Percentiles rank a stretch among this genome's conserved stretches.
These are phyloP conservation scores for Danionella cerebrum DNA, from an alignment of 2,113 vertebrate genomes.

Conservation along the genomic window DNA sequence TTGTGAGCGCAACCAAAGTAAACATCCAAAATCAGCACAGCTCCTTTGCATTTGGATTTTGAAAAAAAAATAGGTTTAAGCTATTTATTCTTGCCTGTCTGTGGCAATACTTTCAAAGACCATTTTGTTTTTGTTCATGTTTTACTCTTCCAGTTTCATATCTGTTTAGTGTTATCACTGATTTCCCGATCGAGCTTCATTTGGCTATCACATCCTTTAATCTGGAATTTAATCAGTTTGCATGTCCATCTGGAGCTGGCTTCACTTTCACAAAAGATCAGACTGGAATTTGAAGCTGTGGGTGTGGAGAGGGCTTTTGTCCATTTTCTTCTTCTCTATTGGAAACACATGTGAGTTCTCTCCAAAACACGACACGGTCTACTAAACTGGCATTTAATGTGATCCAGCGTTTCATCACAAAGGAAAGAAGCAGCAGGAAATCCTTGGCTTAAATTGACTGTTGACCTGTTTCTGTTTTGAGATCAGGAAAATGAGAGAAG, in stretches of 20 bases:
- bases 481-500: slow-evolving; percentile 37
- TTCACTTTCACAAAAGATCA: slow-evolving; percentile 56
- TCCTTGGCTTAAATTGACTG: slow-evolving; percentile 40
- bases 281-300: slow-evolving; percentile 65
- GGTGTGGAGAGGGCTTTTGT: slow-evolving; percentile 68
- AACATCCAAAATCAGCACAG: too few relatives aligned
- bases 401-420: slow-evolving; percentile 38
- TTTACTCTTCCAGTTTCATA: neutral
- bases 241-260: slow-evolving; percentile 50
- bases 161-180: neutral
- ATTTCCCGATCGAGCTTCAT: neutral
- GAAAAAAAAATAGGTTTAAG: too few relatives aligned
- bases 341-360: slow-evolving; percentile 65
- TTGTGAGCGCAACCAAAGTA: too few relatives aligned
- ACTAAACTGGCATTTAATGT: slow-evolving; percentile 53
- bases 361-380: slow-evolving; percentile 49
- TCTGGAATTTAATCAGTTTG: slow-evolving; percentile 61
- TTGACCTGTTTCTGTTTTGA: neutral
- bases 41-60: too few relatives aligned
- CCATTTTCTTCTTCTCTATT: slow-evolving; percentile 58
- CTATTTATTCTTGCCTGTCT: neutral
- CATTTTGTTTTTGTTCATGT: neutral
- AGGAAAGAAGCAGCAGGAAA: slow-evolving; percentile 38
- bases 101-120: neutral
- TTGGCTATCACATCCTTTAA: slow-evolving; percentile 60